Evolutionary conservation across 2,888 invertebrate species (phyloP).

Genomic region (Drosophila diplacantha): DNA sequence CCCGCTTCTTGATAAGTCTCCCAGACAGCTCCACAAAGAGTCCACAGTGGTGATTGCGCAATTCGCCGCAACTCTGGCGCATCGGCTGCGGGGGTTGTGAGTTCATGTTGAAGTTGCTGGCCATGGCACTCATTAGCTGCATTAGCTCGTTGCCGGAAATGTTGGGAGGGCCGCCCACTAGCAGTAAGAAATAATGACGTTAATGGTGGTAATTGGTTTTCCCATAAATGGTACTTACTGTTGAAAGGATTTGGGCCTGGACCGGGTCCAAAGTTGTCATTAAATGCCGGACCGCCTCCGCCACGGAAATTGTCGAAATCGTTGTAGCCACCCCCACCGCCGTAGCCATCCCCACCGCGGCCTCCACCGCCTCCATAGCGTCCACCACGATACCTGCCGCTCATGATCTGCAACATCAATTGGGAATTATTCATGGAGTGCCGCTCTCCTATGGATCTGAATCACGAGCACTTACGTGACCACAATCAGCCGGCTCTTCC

Average conservation of each 20-base stretch:
- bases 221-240: slow-evolving; percentile 53
- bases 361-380: slow-evolving; percentile 53
- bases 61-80: slow-evolving; percentile 80
- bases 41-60: slow-evolving; percentile 79
- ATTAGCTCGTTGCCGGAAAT: slow-evolving; percentile 69
- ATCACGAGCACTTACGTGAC: slow-evolving; percentile 66
- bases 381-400: slow-evolving; percentile 68
- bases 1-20: slow-evolving; percentile 81
- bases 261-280: slow-evolving; percentile 62
- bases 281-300: slow-evolving; percentile 50
- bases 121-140: slow-evolving; percentile 74
- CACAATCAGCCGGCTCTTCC: slow-evolving; percentile 42
- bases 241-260: slow-evolving; percentile 66
- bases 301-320: slow-evolving; percentile 57
- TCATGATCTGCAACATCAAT: slow-evolving; percentile 62
- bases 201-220: slow-evolving; percentile 1
- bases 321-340: slow-evolving; percentile 51
- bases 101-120: slow-evolving; percentile 75
- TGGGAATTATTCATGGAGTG: slow-evolving; percentile 2
- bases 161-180: slow-evolving; percentile 60
- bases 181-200: not conserved
- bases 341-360: slow-evolving; percentile 52
- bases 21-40: slow-evolving; percentile 81
- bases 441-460: not conserved
- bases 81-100: slow-evolving; percentile 77